phyloP scores from a whole-genome alignment of 2,113 vertebrate genomes.

The Mormoops blainvillei region DNA sequence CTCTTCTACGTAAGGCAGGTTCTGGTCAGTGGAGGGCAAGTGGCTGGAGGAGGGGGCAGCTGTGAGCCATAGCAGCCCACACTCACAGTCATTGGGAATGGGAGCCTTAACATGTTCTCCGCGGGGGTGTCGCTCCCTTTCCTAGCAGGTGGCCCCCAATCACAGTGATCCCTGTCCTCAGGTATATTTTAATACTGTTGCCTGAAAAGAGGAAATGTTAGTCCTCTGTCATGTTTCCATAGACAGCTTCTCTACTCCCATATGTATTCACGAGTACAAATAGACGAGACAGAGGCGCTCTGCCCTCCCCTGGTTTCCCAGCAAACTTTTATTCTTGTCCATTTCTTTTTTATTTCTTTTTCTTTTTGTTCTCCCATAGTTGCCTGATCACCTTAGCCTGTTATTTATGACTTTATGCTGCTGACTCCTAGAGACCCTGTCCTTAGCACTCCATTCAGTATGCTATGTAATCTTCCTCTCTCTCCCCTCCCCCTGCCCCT shows the following conservation, averaged over 20 bases:
- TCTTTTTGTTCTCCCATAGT: background rate
- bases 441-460: background rate
- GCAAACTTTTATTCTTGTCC: background rate
- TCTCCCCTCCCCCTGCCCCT: background rate
- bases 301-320: background rate
- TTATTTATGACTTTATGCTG: background rate
- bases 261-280: too few relatives aligned
- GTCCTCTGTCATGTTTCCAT: background rate
- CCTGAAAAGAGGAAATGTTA: background rate
- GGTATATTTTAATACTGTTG: background rate
- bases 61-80: background rate
- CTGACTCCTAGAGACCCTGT: background rate
- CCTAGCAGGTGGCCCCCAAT: background rate
- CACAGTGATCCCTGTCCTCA: background rate
- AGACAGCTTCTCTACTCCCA: background rate
- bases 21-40: background rate
- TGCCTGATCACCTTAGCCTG: background rate
- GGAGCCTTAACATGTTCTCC: too few relatives aligned
- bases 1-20: background rate
- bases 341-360: background rate
- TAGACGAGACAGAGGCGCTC: too few relatives aligned
- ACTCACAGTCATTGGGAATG: too few relatives aligned
- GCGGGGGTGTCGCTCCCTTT: background rate
- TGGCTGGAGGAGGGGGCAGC: background rate
- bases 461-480: background rate